These are phyloP conservation scores for Nowickia ferox DNA, from an alignment of 2,888 invertebrate genomes.

Conservation along the genomic window DNA sequence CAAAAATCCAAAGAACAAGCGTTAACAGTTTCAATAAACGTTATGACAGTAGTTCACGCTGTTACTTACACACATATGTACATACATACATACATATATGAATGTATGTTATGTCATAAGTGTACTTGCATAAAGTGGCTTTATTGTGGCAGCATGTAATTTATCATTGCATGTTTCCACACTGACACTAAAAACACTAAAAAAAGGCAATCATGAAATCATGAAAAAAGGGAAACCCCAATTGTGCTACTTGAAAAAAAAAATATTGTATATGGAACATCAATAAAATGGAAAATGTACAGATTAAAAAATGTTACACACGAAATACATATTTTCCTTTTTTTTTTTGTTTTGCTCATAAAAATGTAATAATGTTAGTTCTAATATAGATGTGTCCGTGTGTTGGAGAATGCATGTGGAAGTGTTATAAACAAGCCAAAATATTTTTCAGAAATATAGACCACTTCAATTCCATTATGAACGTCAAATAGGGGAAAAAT, in stretches of 20 bases:
- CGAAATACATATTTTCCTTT: neutral
- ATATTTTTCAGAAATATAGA: slow-evolving; percentile 29
- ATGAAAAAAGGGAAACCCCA: neutral
- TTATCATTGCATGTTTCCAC: slow-evolving; percentile 61
- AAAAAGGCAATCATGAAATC: slow-evolving; percentile 20
- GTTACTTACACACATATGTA: neutral
- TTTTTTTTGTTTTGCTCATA: neutral
- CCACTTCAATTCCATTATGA: slow-evolving; percentile 66
- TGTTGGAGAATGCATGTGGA: neutral
- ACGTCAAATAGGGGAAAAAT: slow-evolving; percentile 8
- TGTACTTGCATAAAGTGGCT: slow-evolving; percentile 46
- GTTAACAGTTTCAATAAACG: slow-evolving; percentile 46
- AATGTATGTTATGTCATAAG: neutral
- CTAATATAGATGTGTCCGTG: slow-evolving; percentile 1
- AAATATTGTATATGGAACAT: slow-evolving; percentile 38
- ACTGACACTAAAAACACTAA: slow-evolving; percentile 44
- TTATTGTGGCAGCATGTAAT: slow-evolving; percentile 54
- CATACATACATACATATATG: neutral
- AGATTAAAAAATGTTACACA: slow-evolving; percentile 11
- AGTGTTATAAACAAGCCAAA: slow-evolving; percentile 39
- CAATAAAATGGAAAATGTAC: slow-evolving; percentile 52
- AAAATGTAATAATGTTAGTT: slow-evolving; percentile 27
- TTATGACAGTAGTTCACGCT: slow-evolving; percentile 29
- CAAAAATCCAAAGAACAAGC: slow-evolving; percentile 19
- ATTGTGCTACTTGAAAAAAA: slow-evolving; percentile 28